Evolutionary conservation across 2,113 vertebrate genomes (phyloP), one percentile per base, ranked within the genome.

Genomic region (Ageneiosus marmoratus): DNA sequence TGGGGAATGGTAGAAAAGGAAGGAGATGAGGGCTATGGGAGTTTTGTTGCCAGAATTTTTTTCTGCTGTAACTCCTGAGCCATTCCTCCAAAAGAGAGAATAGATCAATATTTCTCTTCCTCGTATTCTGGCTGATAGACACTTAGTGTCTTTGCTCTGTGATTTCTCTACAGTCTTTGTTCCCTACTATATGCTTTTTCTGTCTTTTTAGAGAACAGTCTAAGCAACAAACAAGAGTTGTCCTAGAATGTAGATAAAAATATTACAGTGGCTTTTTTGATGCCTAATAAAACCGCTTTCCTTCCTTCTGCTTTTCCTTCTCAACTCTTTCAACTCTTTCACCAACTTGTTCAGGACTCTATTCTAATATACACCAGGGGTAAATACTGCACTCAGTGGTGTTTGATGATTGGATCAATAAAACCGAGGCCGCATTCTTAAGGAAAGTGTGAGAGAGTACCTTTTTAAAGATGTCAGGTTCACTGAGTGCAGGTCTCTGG

Each of bases 381-480:
- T 34, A 34, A 53, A 80, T 46, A 48, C 24, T 82, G 2, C 48
- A 81, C 48, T 70, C 5, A 34, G 29, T 77, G 34, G 13, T 29
- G 7, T 58, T 69, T 18, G 46, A 44, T 76, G 34, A 80, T 83
- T 48, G 77, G 85, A 83, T 86, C 63, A 88, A 50, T 44, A 46
- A 67, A 58, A 74, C 20, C 29, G 63, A 78, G 74, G 62, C 34
- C 13, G 20, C 44, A 62, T 51, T 76, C 8, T 84, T 79, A 84
- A 41, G 41, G 83, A n/a, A 73, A 44, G 56, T 10, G 24, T 44
- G 67, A 46, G 56, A 44, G 18, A 58, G 34, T 50, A 18, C 63
- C 67, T 41, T 32, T 69, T 37, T 60, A 32, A 27, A 44, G 70
- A 58, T 72, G 46, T 65, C 4, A 65, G 16, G 56, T 80, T 77